Base-by-base conservation (phyloP, 2,113 vertebrate species). In the Muscicapa adusta region DNA sequence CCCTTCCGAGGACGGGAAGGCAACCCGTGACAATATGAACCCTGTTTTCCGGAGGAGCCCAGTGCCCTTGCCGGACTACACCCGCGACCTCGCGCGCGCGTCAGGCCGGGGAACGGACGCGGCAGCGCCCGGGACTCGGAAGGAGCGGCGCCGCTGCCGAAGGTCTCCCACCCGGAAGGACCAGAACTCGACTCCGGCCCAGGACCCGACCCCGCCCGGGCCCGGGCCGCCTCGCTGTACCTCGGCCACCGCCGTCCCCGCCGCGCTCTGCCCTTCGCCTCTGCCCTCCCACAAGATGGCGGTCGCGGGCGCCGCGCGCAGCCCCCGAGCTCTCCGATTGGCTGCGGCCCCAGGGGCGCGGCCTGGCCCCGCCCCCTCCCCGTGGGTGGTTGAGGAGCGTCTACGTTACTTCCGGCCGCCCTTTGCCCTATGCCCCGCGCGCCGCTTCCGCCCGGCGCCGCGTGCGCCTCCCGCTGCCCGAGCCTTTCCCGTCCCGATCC, bases 251-350 rank as follows among this genome's bases (percentile, higher is more conserved):
- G 3, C 60, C 8, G 34, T 25, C 19, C 53, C 25, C 11, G 9
- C 63, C n/a, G 24, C 57, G 0, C 36, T 66, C 84, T 92, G 83
- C 67, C 94, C 95, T 95, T 95, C 91, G n/a, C 14, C 61, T 36
- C 23, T 4, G 42, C 85, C 93, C 91, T 66, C 91, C 86, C 89
- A 90, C 86, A 94, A 96, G 57, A 96, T 89, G 81, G 90, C 93
- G 33, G 36, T 82, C 3, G 2, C 18, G 0, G 9, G 12, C 12
- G 29, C 14, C 66, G 68, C 77, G 51, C 86, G 63, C 94, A 60
- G 47, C 34, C 6, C 6, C 24, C 3, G 1, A 1, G 8, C 7
- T 6, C 24, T 3, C 34, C 12, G 54, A 93, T 94, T 97, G 96
- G 95, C 79, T 88, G 29, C 6, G 3, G 3, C 1, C 2, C 5